phyloP scores from a whole-genome alignment of 2,797 vertebrate genomes.

The Lindbergichthys nudifrons region DNA sequence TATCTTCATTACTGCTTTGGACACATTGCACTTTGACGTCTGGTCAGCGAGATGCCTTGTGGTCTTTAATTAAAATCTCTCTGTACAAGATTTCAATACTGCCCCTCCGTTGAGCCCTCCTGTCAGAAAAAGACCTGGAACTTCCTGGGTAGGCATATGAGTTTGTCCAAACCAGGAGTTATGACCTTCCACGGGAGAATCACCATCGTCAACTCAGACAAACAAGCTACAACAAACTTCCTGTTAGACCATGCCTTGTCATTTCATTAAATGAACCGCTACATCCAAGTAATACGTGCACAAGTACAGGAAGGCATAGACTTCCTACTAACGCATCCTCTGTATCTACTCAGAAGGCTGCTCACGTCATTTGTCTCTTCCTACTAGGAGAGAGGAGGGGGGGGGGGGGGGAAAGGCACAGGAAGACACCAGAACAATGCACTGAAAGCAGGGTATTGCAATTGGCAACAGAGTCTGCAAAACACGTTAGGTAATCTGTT shows the following conservation, averaged over 20 bases:
- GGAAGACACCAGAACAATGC: conserved; percentile 82
- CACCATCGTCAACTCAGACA: not conserved
- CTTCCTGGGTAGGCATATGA: conserved; percentile 28
- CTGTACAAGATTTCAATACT: conserved; percentile 29
- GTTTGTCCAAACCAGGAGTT: conserved; percentile 21
- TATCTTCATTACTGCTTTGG: conserved; percentile 41
- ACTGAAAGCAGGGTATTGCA: conserved; percentile 68
- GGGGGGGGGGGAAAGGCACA: conserved; percentile 54
- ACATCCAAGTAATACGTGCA: conserved; percentile 28
- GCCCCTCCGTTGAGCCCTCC: not conserved
- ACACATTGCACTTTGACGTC: conserved; percentile 28
- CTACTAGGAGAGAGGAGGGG: conserved; percentile 39
- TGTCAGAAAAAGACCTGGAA: conserved; percentile 23
- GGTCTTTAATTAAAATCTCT: conserved; percentile 42
- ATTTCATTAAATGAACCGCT: conserved; percentile 36
- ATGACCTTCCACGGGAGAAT: conserved; percentile 26
- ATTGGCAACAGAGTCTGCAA: conserved; percentile 68
- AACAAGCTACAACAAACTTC: conserved; percentile 26
- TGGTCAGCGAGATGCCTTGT: conserved; percentile 20
- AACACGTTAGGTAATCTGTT: conserved; percentile 84
- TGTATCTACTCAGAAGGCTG: conserved; percentile 60
- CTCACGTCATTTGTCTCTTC: conserved; percentile 64
- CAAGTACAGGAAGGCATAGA: conserved; percentile 35
- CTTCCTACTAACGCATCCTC: conserved; percentile 28
- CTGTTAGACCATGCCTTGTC: not conserved